Evolutionary conservation across 2,113 vertebrate species (phyloP).

Genomic region (Nothocercus nigrocapillus): DNA sequence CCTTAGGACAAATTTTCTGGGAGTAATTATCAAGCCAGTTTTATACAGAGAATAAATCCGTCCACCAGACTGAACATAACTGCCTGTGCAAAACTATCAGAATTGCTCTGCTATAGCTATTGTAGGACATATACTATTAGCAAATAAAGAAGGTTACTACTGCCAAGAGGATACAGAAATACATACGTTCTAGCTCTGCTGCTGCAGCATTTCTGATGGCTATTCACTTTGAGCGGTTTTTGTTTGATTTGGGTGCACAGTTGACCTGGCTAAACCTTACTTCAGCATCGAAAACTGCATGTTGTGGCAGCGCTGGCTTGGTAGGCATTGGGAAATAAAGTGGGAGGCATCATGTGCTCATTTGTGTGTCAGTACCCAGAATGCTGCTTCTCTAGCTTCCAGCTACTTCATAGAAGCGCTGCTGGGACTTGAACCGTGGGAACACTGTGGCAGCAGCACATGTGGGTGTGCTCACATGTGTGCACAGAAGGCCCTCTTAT

Average conservation of each 20-base stretch:
- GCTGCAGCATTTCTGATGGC: background rate
- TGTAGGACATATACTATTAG: background rate
- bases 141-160: background rate
- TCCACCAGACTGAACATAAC: background rate
- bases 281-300: constrained; percentile 51
- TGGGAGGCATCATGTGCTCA: constrained; percentile 43
- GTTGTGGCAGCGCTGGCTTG: constrained; percentile 52
- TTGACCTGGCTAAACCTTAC: constrained; percentile 69
- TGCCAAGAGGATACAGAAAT: background rate
- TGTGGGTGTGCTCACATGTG: constrained; percentile 43
- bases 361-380: constrained; percentile 68
- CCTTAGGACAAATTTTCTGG: background rate
- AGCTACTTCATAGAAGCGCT: constrained; percentile 63
- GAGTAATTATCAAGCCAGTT: background rate
- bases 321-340: constrained; percentile 64
- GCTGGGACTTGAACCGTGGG: constrained; percentile 60
- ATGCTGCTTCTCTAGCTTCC: constrained; percentile 41
- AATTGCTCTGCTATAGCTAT: background rate
- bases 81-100: background rate
- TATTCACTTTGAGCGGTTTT: background rate
- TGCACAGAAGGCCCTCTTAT: background rate
- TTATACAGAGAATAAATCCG: background rate
- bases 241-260: constrained; percentile 49
- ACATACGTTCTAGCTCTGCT: background rate
- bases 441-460: background rate